These are phyloP conservation scores for Strigops habroptila DNA, from an alignment of 2,113 vertebrate species.

Conservation along the genomic window DNA sequence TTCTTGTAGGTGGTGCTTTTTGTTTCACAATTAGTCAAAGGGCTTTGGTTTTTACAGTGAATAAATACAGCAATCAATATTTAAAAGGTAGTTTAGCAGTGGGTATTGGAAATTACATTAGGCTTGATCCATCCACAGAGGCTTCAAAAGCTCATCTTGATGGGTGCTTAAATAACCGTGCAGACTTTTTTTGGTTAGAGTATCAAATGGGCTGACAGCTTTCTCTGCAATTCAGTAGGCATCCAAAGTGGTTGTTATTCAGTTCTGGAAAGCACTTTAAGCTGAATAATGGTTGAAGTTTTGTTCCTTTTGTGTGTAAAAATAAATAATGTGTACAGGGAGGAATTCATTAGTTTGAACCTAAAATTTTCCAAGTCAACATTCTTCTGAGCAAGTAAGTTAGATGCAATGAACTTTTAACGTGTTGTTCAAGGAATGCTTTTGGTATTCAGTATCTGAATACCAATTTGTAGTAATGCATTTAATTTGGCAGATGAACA, in stretches of 20 bases:
- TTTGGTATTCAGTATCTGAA: not conserved
- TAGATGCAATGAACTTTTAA: not conserved
- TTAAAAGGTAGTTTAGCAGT: not conserved
- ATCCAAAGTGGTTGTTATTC: not conserved
- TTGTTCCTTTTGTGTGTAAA: not conserved
- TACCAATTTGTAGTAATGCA: not conserved
- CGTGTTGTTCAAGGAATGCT: not conserved
- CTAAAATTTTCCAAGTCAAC: not conserved
- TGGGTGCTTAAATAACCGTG: not conserved
- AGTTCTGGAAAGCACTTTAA: not conserved
- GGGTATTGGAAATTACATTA: not conserved
- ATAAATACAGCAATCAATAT: not conserved
- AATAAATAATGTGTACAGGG: not conserved
- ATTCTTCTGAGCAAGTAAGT: not conserved
- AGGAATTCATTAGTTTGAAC: not conserved
- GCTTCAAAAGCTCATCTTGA: not conserved
- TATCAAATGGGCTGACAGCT: not conserved
- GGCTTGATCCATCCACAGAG: not conserved
- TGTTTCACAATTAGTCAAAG: not conserved
- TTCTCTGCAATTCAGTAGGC: not conserved
- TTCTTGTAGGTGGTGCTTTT: not conserved
- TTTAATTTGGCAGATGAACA: not conserved
- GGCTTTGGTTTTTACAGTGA: not conserved
- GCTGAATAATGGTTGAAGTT: not conserved
- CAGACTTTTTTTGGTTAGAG: not conserved